phyloP scores from a whole-genome alignment of 2,797 vertebrate species.

The Benthosema pterotum region DNA sequence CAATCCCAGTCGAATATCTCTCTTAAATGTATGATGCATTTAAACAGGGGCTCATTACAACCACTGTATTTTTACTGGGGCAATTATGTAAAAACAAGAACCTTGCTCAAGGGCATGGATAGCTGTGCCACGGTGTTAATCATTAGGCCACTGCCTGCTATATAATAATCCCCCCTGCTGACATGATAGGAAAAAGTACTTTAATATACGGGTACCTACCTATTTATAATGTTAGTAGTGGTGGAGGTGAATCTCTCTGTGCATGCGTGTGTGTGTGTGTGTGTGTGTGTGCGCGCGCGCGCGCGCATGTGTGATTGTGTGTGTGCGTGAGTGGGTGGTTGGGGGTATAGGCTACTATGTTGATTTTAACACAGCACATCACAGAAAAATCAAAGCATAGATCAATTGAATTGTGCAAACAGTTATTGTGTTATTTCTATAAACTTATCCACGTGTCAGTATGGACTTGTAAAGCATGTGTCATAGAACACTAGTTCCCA shows the following conservation, averaged over 20 bases:
- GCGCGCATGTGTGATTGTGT: too few species aligned
- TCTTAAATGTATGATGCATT: conserved; percentile 54
- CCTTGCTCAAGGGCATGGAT: conserved; percentile 73
- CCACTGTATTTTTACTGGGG: conserved; percentile 64
- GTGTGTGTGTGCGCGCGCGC: too few species aligned
- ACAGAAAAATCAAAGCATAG: too few species aligned
- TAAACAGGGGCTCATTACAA: conserved; percentile 45
- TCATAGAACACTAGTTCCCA: too few species aligned
- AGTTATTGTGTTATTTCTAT: too few species aligned
- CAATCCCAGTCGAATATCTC: conserved; percentile 45
- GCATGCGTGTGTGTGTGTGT: too few species aligned
- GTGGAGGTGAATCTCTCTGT: too few species aligned
- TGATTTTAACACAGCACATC: not conserved
- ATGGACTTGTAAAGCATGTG: too few species aligned
- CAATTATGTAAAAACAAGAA: conserved; percentile 69
- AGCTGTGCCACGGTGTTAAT: conserved; percentile 60
- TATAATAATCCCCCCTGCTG: conserved; percentile 57
- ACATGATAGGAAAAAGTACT: conserved; percentile 58
- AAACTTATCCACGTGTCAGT: too few species aligned
- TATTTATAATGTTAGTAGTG: conserved; percentile 25
- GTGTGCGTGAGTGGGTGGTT: too few species aligned
- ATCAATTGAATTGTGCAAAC: too few species aligned
- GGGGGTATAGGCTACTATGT: not conserved
- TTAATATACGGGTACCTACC: conserved; percentile 66
- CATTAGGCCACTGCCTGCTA: conserved; percentile 59